These are phyloP conservation scores for Eupithecia insigniata DNA, from an alignment of 2,888 invertebrate species.

Conservation along the genomic window DNA sequence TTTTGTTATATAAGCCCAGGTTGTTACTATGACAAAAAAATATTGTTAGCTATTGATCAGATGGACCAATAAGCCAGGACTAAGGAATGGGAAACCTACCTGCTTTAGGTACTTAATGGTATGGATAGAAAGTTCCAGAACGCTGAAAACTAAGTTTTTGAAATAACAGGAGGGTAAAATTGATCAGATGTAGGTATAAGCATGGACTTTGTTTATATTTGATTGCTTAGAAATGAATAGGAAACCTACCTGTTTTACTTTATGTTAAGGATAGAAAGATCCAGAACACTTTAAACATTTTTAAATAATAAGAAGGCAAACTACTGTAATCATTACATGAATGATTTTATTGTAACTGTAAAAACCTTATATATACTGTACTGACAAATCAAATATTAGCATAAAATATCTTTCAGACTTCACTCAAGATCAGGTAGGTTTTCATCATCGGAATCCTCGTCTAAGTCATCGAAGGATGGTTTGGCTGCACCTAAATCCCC, in stretches of 20 bases:
- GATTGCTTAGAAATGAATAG: background rate
- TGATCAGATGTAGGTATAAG: background rate
- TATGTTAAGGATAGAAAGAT: background rate
- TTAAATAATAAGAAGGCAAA: conserved; percentile 13
- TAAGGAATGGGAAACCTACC: too few relatives aligned
- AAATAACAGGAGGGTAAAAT: conserved; percentile 13
- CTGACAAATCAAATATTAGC: conserved; percentile 66
- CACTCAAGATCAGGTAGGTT: conserved; percentile 90
- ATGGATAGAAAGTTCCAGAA: too few relatives aligned
- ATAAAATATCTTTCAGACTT: conserved; percentile 51
- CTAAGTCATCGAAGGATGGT: conserved; percentile 90
- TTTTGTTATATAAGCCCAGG: background rate
- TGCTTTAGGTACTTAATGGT: too few relatives aligned
- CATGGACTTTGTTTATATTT: background rate
- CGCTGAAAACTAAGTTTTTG: background rate
- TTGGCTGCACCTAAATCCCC: conserved; percentile 82
- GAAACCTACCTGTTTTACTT: background rate
- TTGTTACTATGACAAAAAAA: too few relatives aligned
- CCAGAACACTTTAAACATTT: background rate
- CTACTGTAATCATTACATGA: conserved; percentile 35
- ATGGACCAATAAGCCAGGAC: too few relatives aligned
- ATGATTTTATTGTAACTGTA: conserved; percentile 79
- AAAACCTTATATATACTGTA: conserved; percentile 81
- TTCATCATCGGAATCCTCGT: conserved; percentile 92
- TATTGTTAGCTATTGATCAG: background rate